Evolutionary conservation across 2,888 invertebrate genomes (phyloP).

Genomic region (Luperina nickerlii): DNA sequence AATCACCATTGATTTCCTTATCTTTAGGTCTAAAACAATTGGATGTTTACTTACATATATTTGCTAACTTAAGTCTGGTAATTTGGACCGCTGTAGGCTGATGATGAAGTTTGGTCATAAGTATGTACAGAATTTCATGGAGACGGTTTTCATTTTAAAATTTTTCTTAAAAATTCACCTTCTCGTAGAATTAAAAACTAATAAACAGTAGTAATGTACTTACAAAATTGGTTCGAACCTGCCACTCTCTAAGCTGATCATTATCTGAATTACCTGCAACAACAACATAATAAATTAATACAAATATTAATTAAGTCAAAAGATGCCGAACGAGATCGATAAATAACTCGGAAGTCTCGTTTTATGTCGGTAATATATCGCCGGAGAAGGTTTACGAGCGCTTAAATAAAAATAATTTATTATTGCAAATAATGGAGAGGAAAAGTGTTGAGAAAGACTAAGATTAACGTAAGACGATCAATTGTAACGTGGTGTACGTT

Average conservation of each 20-base stretch:
- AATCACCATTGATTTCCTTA: conserved; percentile 66
- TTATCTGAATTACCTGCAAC: conserved; percentile 69
- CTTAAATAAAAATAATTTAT: conserved; percentile 69
- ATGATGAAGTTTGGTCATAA: not conserved
- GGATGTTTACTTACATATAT: conserved; percentile 43
- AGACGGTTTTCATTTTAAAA: not conserved
- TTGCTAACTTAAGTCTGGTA: conserved; percentile 28
- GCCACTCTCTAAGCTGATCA: conserved; percentile 4
- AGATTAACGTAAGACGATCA: conserved; percentile 45
- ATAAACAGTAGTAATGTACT: conserved; percentile 16
- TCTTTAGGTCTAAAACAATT: conserved; percentile 60
- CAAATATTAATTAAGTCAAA: conserved; percentile 63
- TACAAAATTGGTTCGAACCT: conserved; percentile 11
- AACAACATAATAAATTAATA: conserved; percentile 65
- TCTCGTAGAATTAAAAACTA: not conserved
- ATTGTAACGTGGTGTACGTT: conserved; percentile 31
- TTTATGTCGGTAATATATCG: conserved; percentile 66
- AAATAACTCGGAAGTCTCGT: conserved; percentile 64
- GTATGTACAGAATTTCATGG: not conserved
- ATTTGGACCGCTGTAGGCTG: not conserved
- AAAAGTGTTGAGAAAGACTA: conserved; percentile 31
- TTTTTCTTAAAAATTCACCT: not conserved
- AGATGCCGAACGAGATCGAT: conserved; percentile 60
- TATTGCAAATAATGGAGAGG: conserved; percentile 68
- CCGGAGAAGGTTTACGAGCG: conserved; percentile 48